These are phyloP conservation scores for Momotus momota DNA, from an alignment of 2,797 vertebrate genomes.

Conservation along the genomic window DNA sequence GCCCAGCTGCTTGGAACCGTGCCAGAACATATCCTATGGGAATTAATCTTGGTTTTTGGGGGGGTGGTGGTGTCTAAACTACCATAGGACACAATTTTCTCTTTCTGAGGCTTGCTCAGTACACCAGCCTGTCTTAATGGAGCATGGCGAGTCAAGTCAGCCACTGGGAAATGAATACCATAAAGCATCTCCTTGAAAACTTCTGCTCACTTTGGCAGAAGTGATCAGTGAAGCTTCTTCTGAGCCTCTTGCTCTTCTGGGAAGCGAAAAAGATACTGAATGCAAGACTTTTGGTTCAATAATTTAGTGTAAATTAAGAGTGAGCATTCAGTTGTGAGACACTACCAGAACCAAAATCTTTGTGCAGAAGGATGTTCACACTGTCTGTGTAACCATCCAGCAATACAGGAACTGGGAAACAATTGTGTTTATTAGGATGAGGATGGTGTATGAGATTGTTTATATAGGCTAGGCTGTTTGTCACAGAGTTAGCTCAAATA, in stretches of 20 bases:
- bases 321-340: not conserved
- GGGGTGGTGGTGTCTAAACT: not conserved
- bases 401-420: not conserved
- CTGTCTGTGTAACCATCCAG: not conserved
- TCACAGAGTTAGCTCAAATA: not conserved
- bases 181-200: constrained; percentile 21
- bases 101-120: not conserved
- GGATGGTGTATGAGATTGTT: not conserved
- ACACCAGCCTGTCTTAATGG: not conserved
- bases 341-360: not conserved
- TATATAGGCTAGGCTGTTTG: not conserved
- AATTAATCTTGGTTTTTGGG: not conserved
- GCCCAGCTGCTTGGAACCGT: constrained; percentile 35
- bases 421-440: not conserved
- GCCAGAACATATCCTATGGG: constrained; percentile 21
- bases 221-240: not conserved
- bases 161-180: not conserved
- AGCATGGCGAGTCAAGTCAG: not conserved
- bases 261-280: not conserved
- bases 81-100: not conserved
- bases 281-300: not conserved
- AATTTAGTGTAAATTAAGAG: not conserved
- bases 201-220: not conserved
- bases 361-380: not conserved
- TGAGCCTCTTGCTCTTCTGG: not conserved